These are phyloP conservation scores for Poeciliopsis turrubarensis DNA, from an alignment of 2,113 vertebrate species.

Conservation along the genomic window DNA sequence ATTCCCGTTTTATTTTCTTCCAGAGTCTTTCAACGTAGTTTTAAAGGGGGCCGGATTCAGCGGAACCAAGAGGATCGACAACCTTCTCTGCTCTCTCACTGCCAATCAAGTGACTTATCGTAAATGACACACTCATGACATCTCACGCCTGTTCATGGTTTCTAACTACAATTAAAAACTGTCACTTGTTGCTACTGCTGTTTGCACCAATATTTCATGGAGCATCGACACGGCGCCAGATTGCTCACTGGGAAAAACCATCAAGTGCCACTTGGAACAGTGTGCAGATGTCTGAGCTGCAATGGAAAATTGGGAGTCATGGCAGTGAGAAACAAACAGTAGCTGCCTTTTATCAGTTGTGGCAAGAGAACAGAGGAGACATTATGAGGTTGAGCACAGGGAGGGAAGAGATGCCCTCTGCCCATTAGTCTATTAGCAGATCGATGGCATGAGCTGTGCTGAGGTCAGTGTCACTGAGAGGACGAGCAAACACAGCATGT, in stretches of 20 bases:
- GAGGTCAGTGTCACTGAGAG: constrained; percentile 21
- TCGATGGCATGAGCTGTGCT: constrained; percentile 9
- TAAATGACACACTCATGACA: constrained; percentile 13
- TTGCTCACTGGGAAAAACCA: background rate
- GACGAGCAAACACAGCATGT: constrained; percentile 12
- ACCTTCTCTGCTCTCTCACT: constrained; percentile 82
- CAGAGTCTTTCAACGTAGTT: constrained; percentile 92
- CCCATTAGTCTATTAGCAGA: constrained; percentile 60
- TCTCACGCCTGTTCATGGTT: background rate
- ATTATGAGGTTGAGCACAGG: constrained; percentile 50
- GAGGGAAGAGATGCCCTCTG: constrained; percentile 26
- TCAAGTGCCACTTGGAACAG: constrained; percentile 9
- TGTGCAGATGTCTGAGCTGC: constrained; percentile 18
- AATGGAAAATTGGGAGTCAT: constrained; percentile 47
- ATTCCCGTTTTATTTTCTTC: constrained; percentile 38
- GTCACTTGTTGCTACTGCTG: background rate
- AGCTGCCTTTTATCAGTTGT: constrained; percentile 47
- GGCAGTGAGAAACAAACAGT: constrained; percentile 40
- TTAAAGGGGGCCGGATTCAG: constrained; percentile 86
- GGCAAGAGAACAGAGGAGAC: constrained; percentile 61
- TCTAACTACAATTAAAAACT: background rate
- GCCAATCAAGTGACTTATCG: constrained; percentile 79
- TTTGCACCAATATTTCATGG: background rate
- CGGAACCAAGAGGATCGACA: constrained; percentile 74
- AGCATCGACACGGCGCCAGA: background rate